Conservation (phyloP, 1,140 invertebrate species). For the Colletes gigas region DNA sequence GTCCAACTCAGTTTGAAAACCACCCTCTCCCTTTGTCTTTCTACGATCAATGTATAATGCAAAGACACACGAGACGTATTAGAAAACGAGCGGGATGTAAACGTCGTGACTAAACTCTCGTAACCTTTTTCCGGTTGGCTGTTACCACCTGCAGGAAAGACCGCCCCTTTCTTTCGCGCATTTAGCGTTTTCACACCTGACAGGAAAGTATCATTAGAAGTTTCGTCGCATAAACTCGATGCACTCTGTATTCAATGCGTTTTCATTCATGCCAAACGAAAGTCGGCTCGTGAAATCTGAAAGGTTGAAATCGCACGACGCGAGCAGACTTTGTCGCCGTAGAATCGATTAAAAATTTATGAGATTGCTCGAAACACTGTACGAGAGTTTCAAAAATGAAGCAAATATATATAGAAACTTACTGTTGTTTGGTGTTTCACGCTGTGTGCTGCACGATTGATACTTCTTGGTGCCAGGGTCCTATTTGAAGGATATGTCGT, state of each 20-base stretch:
- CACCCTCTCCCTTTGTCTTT: not conserved
- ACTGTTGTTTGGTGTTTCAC: too few species aligned
- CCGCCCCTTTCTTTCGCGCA: conserved; percentile 2
- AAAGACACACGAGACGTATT: not conserved
- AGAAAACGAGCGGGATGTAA: conserved; percentile 7
- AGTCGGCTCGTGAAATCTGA: not conserved
- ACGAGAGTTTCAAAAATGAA: too few species aligned
- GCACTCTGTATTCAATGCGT: conserved; percentile 34
- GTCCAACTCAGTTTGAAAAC: too few species aligned
- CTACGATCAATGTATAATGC: not conserved
- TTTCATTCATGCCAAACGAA: conserved; percentile 16
- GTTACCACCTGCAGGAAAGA: conserved; percentile 39
- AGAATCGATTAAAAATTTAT: too few species aligned
- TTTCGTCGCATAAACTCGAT: conserved; percentile 6
- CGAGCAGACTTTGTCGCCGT: not conserved
- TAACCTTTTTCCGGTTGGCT: conserved; percentile 53
- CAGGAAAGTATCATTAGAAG: conserved; percentile 51
- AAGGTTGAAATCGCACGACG: not conserved
- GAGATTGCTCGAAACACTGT: too few species aligned
- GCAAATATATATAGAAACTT: too few species aligned
- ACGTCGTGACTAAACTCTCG: conserved; percentile 59
- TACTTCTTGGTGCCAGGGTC: too few species aligned
- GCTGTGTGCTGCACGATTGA: too few species aligned
- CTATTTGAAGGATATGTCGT: too few species aligned
- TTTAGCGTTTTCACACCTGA: conserved; percentile 52